These are phyloP conservation scores for Oreochromis aureus DNA, from an alignment of 2,113 vertebrate genomes.

Conservation along the genomic window DNA sequence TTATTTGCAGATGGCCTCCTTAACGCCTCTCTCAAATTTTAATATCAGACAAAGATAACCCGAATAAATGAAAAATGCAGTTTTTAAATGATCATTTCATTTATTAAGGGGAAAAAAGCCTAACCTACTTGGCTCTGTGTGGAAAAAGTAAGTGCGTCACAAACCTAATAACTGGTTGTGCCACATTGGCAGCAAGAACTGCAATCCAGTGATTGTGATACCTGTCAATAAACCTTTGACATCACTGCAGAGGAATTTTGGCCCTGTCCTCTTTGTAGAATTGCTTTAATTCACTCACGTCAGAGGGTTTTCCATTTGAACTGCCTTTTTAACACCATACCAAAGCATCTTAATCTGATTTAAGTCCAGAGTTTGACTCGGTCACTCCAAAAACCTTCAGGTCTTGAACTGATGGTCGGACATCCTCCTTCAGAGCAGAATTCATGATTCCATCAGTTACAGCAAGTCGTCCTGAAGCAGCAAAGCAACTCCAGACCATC, in stretches of 20 bases:
- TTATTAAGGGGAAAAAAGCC: background rate
- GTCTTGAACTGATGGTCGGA: background rate
- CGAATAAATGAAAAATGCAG: background rate
- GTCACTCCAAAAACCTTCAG: background rate
- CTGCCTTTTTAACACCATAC: background rate
- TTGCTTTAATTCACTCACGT: background rate
- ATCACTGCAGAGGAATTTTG: background rate
- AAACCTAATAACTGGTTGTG: background rate
- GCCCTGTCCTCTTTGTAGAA: background rate
- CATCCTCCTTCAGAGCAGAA: background rate
- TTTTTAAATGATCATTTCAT: background rate
- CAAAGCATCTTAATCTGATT: background rate
- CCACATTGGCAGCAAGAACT: background rate
- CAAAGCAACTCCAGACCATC: background rate
- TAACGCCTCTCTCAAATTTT: background rate
- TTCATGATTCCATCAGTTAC: rapidly evolving
- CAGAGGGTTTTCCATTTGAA: background rate
- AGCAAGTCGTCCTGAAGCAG: background rate
- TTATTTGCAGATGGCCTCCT: background rate
- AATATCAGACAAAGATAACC: background rate
- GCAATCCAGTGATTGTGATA: background rate
- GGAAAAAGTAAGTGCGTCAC: background rate
- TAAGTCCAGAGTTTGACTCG: background rate
- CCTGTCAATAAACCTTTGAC: background rate
- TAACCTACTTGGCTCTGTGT: background rate